phyloP scores from a whole-genome alignment of 2,888 invertebrate species.

The Tetramorium bicarinatum region DNA sequence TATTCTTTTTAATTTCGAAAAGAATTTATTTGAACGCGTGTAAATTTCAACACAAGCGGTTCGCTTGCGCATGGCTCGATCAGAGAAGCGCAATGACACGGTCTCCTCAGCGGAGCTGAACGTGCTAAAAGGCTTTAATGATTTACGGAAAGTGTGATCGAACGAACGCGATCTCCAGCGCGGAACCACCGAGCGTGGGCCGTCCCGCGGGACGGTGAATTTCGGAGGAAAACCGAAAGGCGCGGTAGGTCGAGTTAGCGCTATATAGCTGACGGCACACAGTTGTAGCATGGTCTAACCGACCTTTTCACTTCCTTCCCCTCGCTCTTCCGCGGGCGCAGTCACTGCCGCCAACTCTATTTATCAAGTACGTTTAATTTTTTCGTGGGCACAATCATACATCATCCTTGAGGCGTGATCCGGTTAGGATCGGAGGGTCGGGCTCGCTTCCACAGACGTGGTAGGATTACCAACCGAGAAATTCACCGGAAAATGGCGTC shows the following conservation, averaged over 20 bases:
- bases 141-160: conserved; percentile 77
- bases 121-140: conserved; percentile 76
- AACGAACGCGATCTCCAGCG: conserved; percentile 73
- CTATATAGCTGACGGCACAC: conserved; percentile 55
- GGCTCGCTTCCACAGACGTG: conserved; percentile 79
- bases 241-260: conserved; percentile 72
- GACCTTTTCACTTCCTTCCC: conserved; percentile 71
- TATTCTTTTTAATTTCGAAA: neutral
- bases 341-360: conserved; percentile 82
- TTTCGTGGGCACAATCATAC: conserved; percentile 83
- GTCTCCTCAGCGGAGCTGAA: conserved; percentile 43
- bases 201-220: conserved; percentile 77
- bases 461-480: conserved; percentile 82
- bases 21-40: neutral
- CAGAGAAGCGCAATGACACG: conserved; percentile 39
- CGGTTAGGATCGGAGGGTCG: conserved; percentile 75
- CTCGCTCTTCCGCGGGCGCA: conserved; percentile 61
- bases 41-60: conserved; percentile 10
- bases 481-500: conserved; percentile 79
- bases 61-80: neutral
- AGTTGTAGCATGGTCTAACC: conserved; percentile 62
- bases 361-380: conserved; percentile 86
- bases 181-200: conserved; percentile 68
- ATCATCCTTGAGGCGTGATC: conserved; percentile 84
- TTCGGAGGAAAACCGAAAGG: conserved; percentile 78